phyloP scores from a whole-genome alignment of 2,888 invertebrate species.

The Nemoura dubitans region DNA sequence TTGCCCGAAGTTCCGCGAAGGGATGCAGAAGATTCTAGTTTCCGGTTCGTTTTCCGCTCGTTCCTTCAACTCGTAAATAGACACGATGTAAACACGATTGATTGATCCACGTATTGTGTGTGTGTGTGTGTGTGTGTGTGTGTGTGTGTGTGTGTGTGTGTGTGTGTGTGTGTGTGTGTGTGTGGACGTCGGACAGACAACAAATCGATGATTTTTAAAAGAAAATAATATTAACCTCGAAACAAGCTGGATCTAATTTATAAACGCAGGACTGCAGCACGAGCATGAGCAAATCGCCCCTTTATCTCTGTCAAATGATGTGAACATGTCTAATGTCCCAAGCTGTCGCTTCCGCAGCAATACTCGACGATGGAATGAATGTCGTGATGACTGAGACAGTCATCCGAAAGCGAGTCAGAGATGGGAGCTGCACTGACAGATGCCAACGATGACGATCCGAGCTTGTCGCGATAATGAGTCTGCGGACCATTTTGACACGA shows the following conservation, averaged over 20 bases:
- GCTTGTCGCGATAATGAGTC: constrained; percentile 49
- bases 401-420: constrained; percentile 38
- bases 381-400: constrained; percentile 35
- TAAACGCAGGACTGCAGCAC: not conserved
- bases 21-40: not conserved
- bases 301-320: not conserved
- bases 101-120: not conserved
- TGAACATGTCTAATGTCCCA: not conserved
- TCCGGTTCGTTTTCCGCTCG: constrained; percentile 18
- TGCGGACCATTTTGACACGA: constrained; percentile 38
- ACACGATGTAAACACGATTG: not conserved
- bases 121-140: no score
- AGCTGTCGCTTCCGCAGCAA: not conserved
- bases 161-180: no score
- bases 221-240: not conserved
- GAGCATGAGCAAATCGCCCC: not conserved
- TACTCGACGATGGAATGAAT: not conserved
- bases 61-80: not conserved
- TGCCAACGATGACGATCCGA: constrained; percentile 46
- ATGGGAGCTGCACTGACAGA: constrained; percentile 46
- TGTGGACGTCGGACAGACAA: not conserved
- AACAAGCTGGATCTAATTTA: not conserved
- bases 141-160: no score
- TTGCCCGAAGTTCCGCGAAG: not conserved
- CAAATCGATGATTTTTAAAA: not conserved